Evolutionary conservation across 1,140 invertebrate genomes (phyloP), one percentile per base, ranked within the genome.

Genomic region (Halotydeus destructor): DNA sequence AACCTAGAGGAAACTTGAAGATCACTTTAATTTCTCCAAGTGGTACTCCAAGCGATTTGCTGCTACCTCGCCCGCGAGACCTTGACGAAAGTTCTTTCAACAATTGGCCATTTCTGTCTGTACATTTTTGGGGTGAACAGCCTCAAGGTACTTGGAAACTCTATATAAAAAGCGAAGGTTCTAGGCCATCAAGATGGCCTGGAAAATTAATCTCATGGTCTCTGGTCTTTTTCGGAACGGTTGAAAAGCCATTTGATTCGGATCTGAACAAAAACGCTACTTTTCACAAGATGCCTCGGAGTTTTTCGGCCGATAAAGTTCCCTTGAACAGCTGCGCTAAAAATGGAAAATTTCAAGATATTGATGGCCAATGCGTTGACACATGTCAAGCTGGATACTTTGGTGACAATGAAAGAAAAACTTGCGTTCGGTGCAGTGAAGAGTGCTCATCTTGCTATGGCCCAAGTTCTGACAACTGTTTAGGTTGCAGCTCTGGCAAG

Each of bases 91-190:
- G 78, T 60, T 88, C 89, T 5, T 98, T 98, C 62, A 89, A 82
- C 30, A 93, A 96, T 61, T 98, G 94, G 94, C 94, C 94, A 2
- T 99, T 99, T 61, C 97, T 98, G 89, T 97, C 91, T 2, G 98
- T 93, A 1, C 94, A 99, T 55, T 94, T 86, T 1, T 99, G 93
- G 93, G 91, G 89, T 30, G 93, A 99, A 63, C 84, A 91, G 60
- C 88, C 93, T 0, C 73, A 79, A 50, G 93, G 93, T 14, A 76
- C 68, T 23, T 99, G 93, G 93, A 69, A 70, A 40, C 64, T 98
- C 21, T 34, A 41, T 14, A 48, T 52, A 8, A 45, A 43, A 43
- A 49, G 47, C 16, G 41, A 43, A 26, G 14, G 35, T 11, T 19
- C 14, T 24, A 31, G 27, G 19, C 12, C 39, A 5, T 21, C 39